phyloP scores from a whole-genome alignment of 2,113 vertebrate genomes.

The Glaucidium brasilianum region DNA sequence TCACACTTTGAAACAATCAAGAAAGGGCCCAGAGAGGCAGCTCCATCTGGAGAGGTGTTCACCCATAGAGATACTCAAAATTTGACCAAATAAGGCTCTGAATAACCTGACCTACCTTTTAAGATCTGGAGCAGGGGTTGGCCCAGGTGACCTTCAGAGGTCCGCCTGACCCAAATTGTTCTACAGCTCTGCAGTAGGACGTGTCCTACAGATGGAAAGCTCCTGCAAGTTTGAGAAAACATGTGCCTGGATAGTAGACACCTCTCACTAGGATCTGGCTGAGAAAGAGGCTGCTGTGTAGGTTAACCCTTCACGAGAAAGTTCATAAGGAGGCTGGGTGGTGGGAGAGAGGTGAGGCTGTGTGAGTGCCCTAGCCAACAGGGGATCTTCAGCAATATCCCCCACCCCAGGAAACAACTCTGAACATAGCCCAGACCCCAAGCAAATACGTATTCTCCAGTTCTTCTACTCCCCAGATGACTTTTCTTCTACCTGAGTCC shows the following conservation, averaged over 20 bases:
- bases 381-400: neutral
- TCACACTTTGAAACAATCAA: neutral
- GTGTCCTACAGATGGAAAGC: neutral
- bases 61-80: neutral
- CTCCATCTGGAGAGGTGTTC: neutral
- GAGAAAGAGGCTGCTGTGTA: neutral
- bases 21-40: neutral
- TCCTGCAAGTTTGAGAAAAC: neutral
- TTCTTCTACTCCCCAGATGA: neutral
- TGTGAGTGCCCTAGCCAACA: neutral
- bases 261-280: neutral
- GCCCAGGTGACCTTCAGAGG: neutral
- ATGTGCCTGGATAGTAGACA: neutral
- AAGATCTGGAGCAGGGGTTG: neutral
- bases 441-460: neutral
- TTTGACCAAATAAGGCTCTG: neutral
- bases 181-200: neutral
- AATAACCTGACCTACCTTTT: neutral
- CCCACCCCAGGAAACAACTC: neutral
- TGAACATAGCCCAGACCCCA: neutral
- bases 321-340: neutral
- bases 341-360: neutral
- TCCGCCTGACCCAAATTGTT: neutral
- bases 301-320: neutral
- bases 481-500: neutral